Evolutionary conservation across 2,113 vertebrate species (phyloP).

Genomic region (Archilochus colubris): DNA sequence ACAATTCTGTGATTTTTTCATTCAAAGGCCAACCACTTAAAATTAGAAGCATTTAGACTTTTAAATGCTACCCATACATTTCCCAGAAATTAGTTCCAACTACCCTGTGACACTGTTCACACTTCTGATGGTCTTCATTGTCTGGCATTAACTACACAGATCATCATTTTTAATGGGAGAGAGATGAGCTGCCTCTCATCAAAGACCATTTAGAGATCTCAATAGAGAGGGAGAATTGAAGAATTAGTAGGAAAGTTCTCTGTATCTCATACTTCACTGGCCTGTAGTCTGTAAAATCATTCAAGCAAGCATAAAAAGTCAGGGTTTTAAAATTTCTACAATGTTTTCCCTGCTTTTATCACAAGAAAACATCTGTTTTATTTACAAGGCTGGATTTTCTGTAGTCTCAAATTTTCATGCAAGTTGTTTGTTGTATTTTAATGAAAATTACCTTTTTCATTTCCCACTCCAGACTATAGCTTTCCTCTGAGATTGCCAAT

Average conservation of each 20-base stretch:
- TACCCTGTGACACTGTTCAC: background rate
- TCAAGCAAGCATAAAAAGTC: background rate
- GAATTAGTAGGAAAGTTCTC: background rate
- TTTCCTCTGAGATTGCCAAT: constrained; percentile 57
- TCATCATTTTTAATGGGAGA: background rate
- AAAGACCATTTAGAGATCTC: background rate
- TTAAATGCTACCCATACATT: background rate
- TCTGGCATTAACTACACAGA: background rate
- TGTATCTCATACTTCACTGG: background rate
- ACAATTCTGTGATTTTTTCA: background rate
- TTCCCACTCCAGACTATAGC: constrained; percentile 36
- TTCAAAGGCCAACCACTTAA: background rate
- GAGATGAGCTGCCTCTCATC: background rate
- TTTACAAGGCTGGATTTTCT: constrained; percentile 43
- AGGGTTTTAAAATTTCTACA: background rate
- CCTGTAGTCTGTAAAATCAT: background rate
- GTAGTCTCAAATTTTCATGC: constrained; percentile 18
- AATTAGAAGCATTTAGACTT: background rate
- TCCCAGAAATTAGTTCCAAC: background rate
- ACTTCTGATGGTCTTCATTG: background rate
- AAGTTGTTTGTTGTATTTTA: constrained; percentile 44
- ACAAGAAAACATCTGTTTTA: constrained; percentile 59
- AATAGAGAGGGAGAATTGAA: background rate
- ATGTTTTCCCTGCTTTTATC: constrained; percentile 1
- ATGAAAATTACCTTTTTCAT: constrained; percentile 67